Evolutionary conservation across 2,888 invertebrate species (phyloP).

Genomic region (Mellilla xanthometata): DNA sequence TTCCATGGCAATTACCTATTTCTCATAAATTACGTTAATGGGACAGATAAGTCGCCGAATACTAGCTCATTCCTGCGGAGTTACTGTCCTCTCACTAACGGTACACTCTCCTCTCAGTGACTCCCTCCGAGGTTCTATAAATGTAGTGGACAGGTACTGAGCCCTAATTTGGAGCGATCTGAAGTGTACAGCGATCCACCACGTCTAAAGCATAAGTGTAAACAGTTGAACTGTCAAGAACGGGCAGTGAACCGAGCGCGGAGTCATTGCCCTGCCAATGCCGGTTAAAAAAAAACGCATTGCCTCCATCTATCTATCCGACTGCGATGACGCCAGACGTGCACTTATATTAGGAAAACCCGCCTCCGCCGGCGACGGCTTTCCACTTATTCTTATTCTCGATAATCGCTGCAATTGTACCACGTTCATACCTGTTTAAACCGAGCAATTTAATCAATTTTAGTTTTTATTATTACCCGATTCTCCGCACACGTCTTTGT

Average conservation of each 20-base stretch:
- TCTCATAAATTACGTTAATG: slow-evolving; percentile 28
- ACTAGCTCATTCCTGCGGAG: slow-evolving; percentile 7
- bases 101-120: slow-evolving; percentile 16
- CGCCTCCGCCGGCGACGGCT: neutral
- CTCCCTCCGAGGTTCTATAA: slow-evolving; percentile 18
- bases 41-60: slow-evolving; percentile 14
- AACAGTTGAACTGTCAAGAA: slow-evolving; percentile 83
- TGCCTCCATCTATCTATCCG: slow-evolving; percentile 66
- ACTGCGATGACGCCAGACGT: slow-evolving; percentile 53
- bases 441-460: neutral
- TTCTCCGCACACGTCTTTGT: neutral
- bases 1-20: slow-evolving; percentile 19
- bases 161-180: slow-evolving; percentile 37
- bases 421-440: neutral
- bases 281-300: slow-evolving; percentile 78
- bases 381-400: slow-evolving; percentile 11
- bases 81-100: slow-evolving; percentile 23
- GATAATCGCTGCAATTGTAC: slow-evolving; percentile 11
- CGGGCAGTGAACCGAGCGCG: slow-evolving; percentile 76
- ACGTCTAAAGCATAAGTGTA: slow-evolving; percentile 64
- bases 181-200: slow-evolving; percentile 63
- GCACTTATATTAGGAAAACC: slow-evolving; percentile 50
- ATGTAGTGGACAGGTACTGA: slow-evolving; percentile 13
- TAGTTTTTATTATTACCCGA: neutral
- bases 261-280: slow-evolving; percentile 78